Evolutionary conservation across 2,797 vertebrate genomes (phyloP).

Genomic region (Myotis planiceps): DNA sequence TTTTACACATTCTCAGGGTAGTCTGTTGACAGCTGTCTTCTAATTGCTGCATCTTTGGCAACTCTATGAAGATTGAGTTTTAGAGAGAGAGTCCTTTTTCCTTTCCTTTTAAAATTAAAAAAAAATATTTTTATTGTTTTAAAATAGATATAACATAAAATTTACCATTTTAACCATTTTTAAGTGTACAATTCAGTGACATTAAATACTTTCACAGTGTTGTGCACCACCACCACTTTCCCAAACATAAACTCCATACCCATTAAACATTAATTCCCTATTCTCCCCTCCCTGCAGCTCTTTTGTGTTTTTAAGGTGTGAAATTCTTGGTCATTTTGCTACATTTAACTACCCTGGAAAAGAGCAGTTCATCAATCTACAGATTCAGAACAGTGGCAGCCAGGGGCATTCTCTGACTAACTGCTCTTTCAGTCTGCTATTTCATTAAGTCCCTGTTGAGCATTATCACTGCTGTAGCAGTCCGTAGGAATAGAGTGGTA

Average conservation of each 20-base stretch:
- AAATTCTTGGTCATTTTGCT: not conserved
- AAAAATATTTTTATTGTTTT: not conserved
- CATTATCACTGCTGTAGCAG: not conserved
- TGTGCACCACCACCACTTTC: not conserved
- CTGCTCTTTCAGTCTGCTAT: not conserved
- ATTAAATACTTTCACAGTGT: not conserved
- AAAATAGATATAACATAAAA: not conserved
- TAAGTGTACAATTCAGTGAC: not conserved
- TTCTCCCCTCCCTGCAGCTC: no score
- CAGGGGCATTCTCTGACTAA: not conserved
- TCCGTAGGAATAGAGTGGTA: not conserved
- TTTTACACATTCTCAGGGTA: not conserved
- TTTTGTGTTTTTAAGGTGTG: not conserved
- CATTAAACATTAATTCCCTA: not conserved
- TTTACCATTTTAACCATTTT: not conserved
- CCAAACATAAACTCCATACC: not conserved
- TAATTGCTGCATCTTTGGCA: not conserved
- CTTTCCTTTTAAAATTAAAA: not conserved
- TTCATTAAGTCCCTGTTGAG: not conserved
- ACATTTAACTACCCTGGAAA: not conserved
- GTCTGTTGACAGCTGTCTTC: not conserved
- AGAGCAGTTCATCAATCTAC: not conserved
- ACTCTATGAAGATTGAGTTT: not conserved
- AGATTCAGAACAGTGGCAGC: not conserved
- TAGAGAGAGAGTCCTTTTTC: not conserved